Conservation (phyloP, 2,888 invertebrate genomes). For the Volucella bombylans region DNA sequence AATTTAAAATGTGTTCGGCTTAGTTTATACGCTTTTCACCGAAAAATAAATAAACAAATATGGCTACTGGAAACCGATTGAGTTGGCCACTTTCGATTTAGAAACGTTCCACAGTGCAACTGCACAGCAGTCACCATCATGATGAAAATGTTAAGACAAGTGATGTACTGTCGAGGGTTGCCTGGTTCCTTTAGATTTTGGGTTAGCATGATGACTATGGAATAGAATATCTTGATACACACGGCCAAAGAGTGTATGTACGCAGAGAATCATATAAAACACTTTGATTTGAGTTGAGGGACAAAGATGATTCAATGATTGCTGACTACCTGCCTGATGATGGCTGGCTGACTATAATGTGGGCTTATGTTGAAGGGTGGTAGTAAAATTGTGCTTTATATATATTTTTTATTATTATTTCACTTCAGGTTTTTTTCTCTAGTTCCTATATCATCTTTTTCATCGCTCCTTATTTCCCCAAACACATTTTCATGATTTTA, state of each 20-base stretch:
- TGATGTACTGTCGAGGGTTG: conserved; percentile 60
- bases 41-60: conserved; percentile 16
- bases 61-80: conserved; percentile 51
- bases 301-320: conserved; percentile 60
- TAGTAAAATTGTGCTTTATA: conserved; percentile 70
- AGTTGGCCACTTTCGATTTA: conserved; percentile 62
- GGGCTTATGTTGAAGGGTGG: conserved; percentile 35
- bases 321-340: conserved; percentile 70
- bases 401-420: conserved; percentile 61
- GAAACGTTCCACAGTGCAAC: conserved; percentile 60
- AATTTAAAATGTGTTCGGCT: background rate
- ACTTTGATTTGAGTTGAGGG: conserved; percentile 55
- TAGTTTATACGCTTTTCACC: conserved; percentile 29
- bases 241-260: conserved; percentile 58
- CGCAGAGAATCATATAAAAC: conserved; percentile 37
- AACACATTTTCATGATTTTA: conserved; percentile 40
- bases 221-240: conserved; percentile 68
- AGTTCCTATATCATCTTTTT: conserved; percentile 60
- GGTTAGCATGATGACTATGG: conserved; percentile 71
- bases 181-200: conserved; percentile 66
- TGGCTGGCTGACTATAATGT: conserved; percentile 73
- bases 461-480: background rate
- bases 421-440: conserved; percentile 70
- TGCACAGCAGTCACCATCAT: conserved; percentile 21
- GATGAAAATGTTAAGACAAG: conserved; percentile 63